phyloP scores from a whole-genome alignment of 2,113 vertebrate species.

The Rutilus rutilus region DNA sequence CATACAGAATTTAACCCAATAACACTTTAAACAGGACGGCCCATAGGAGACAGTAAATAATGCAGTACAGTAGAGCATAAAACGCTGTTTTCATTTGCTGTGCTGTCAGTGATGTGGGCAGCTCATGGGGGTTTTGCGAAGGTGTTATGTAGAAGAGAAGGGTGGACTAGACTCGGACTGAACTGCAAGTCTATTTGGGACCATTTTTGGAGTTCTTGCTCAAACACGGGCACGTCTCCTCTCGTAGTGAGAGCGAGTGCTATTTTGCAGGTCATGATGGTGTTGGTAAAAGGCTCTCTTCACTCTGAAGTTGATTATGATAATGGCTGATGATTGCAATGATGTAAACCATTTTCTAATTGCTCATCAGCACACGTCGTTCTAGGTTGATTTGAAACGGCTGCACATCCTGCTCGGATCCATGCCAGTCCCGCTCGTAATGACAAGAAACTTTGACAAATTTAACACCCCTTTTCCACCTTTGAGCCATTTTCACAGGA shows the following conservation, averaged over 20 bases:
- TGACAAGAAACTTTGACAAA: constrained; percentile 26
- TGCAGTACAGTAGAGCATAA: constrained; percentile 24
- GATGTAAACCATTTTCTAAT: constrained; percentile 58
- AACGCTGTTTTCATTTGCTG: constrained; percentile 20
- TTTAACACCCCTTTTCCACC: constrained; percentile 30
- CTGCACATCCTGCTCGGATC: constrained; percentile 36
- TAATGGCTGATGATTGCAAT: constrained; percentile 62
- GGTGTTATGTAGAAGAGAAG: constrained; percentile 2
- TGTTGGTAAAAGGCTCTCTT: constrained; percentile 54
- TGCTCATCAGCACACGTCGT: constrained; percentile 59
- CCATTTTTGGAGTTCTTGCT: background rate
- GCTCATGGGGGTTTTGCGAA: background rate
- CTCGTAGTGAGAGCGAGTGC: constrained; percentile 9
- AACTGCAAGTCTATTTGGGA: background rate
- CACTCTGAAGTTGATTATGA: constrained; percentile 66
- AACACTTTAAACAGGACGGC: constrained; percentile 10
- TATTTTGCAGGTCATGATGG: constrained; percentile 33
- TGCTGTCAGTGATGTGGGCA: background rate
- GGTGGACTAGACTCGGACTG: background rate
- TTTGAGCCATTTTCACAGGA: constrained; percentile 19
- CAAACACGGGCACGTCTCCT: constrained; percentile 15
- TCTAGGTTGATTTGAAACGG: constrained; percentile 55
- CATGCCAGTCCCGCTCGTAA: constrained; percentile 23
- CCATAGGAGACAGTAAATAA: constrained; percentile 34
- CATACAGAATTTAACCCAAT: constrained; percentile 17